Base-by-base conservation (phyloP, 2,888 invertebrate genomes). In the Epistrophe eligans region DNA sequence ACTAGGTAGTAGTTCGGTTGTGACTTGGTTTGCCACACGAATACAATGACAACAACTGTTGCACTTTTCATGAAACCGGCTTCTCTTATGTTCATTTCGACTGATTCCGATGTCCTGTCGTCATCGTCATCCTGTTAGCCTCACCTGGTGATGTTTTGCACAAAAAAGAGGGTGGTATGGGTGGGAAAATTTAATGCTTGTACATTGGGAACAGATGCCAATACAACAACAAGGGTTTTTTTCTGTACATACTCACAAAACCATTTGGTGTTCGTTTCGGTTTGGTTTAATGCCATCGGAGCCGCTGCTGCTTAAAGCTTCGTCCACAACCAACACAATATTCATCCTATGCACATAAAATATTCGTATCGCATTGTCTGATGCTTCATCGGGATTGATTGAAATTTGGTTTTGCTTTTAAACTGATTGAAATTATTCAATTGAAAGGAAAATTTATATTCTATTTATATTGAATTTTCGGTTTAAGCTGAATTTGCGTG, bases 381-480 rank as follows among this genome's bases (percentile, higher is more conserved):
- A 0, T 24, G 24, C 24, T 43, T 38, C 32, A 24, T 82, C 82
- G 71, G 70, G 79, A 84, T 89, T 88, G 89, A 89, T 89, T 88
- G 89, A 89, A 89, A 89, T 88, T 89, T 70, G 88, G 88, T 89
- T 89, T 85, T 85, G 79, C 88, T 88, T 83, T 88, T 88, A 88
- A 89, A 79, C 84, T 89, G 89, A 89, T 89, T 89, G 89, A 77
- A 88, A 88, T 84, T 79, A 89, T 88, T 89, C 88, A 89, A 89
- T 89, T 89, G 88, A 89, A 77, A 74, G 84, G 84, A 84, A 88
- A 79, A 83, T 83, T 80, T 76, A 82, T 85, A 76, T 76, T 64
- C 32, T 43, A 55, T 43, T 62, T 48, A 35, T 19, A 67, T 67
- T 66, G 55, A 66, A 76, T 76, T 2, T 24, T 57, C n/a, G 66